Base-by-base conservation (phyloP, 1,140 invertebrate genomes). In the Tetragonula clypearis region DNA sequence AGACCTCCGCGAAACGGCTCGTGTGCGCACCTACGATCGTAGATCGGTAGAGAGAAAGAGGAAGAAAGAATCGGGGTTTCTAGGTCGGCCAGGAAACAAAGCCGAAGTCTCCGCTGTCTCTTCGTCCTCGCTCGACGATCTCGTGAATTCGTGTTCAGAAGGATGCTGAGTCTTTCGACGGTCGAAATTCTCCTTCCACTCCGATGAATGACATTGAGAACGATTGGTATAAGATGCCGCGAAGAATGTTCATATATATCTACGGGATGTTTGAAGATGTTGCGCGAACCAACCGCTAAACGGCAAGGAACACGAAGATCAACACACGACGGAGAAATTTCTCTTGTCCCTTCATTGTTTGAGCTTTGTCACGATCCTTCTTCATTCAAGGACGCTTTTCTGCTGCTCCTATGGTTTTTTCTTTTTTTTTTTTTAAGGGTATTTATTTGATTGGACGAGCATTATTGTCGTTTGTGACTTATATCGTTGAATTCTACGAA, bases 51-150 rank as follows among this genome's bases (percentile, higher is more conserved):
- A 82, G 30, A 66, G 65, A 30, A 9, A 80, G 65, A 56, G 74
- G 58, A 66, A 76, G 78, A 58, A 76, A 86, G 80, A 89, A 89
- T 86, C 86, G 79, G 79, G 93, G 93, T 93, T 94, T 93, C 87
- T 93, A 79, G 93, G 93, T 92, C 92, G 79, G 14, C 21, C 30
- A 76, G 35, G 85, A 84, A 84, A 92, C 89, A 91, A 92, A 92
- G 74, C 65, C 8, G 58, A 17, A 17, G n/a, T 30, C 12, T 73
- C 72, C 55, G 82, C 55, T 80, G 71, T 75, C 62, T 84, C 35
- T 58, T 87, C 68, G 35, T 56, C 65, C 76, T 49, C 56, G 66
- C 71, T 6, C n/a, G 79, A 69, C 35, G 55, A 86, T 58, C 77
- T 89, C 79, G 87, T 89, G 84, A 79, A 88, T 65, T 69, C 49